Percentiles rank a stretch among this genome's conserved stretches.
phyloP scores from a whole-genome alignment of 37 sponge, comb jelly and placozoan species.

The Hexactinellida sp. region DNA sequence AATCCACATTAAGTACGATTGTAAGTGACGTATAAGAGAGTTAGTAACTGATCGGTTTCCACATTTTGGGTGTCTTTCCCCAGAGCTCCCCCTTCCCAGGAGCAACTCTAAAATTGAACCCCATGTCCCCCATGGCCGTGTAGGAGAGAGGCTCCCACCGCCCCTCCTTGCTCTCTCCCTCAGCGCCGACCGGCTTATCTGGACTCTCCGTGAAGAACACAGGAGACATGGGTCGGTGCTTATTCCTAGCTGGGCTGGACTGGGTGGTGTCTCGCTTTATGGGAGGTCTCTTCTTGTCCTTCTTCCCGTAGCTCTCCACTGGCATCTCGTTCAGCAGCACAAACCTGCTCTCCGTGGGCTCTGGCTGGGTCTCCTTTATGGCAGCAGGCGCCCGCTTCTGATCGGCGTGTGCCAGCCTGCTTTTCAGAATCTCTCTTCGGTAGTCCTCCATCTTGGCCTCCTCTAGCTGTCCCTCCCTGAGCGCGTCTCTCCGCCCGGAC shows the following conservation, averaged over 20 bases:
- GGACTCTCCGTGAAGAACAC: slow-evolving; percentile 12
- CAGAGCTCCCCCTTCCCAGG: neutral
- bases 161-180: neutral
- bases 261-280: neutral
- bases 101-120: neutral
- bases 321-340: neutral
- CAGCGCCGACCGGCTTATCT: neutral
- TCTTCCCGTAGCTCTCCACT: neutral
- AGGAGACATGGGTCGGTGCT: neutral
- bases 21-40: neutral
- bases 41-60: neutral
- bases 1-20: neutral
- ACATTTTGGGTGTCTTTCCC: slow-evolving; percentile 3
- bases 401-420: neutral
- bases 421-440: neutral
- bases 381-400: neutral
- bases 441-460: neutral
- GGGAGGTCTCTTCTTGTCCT: neutral
- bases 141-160: neutral
- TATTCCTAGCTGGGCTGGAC: neutral
- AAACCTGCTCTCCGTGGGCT: neutral
- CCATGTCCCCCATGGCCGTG: neutral
- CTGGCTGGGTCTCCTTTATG: neutral
- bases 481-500: neutral
- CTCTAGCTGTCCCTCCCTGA: neutral